Evolutionary conservation across 2,113 vertebrate species (phyloP).

Genomic region (Microtus richardsoni): DNA sequence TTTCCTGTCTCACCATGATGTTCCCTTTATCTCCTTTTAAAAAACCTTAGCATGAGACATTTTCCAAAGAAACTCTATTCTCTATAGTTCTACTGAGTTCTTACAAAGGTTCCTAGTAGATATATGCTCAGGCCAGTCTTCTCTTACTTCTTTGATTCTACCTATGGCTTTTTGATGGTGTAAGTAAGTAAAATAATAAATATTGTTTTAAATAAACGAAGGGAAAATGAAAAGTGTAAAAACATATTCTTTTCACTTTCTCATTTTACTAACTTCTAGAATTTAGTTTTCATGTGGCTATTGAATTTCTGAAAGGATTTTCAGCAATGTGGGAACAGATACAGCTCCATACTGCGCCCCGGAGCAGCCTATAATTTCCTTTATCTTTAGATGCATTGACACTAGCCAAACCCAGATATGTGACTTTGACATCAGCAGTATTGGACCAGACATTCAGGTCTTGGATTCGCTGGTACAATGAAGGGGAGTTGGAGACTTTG

Average conservation of each 20-base stretch:
- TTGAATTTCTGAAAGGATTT: slow-evolving; percentile 12
- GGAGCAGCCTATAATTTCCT: neutral
- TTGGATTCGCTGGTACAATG: neutral
- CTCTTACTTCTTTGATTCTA: neutral
- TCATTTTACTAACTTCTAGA: neutral
- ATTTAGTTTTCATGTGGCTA: neutral
- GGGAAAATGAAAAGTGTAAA: neutral
- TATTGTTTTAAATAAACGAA: neutral
- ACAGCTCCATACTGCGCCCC: neutral
- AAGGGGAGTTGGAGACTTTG: neutral
- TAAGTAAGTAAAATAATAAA: neutral
- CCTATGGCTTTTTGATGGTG: neutral
- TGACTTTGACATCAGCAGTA: neutral
- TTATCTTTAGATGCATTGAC: neutral
- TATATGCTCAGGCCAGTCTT: neutral
- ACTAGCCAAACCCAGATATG: neutral
- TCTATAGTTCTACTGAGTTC: neutral
- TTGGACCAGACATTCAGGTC: neutral
- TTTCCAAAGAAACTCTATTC: neutral
- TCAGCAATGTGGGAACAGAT: neutral
- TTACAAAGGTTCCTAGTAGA: neutral
- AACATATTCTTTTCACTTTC: no score
- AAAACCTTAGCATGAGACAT: neutral
- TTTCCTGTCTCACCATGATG: neutral
- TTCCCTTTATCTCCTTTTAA: neutral